These are phyloP conservation scores for Entomobrya proxima DNA, from an alignment of 2,888 invertebrate genomes.

Conservation along the genomic window DNA sequence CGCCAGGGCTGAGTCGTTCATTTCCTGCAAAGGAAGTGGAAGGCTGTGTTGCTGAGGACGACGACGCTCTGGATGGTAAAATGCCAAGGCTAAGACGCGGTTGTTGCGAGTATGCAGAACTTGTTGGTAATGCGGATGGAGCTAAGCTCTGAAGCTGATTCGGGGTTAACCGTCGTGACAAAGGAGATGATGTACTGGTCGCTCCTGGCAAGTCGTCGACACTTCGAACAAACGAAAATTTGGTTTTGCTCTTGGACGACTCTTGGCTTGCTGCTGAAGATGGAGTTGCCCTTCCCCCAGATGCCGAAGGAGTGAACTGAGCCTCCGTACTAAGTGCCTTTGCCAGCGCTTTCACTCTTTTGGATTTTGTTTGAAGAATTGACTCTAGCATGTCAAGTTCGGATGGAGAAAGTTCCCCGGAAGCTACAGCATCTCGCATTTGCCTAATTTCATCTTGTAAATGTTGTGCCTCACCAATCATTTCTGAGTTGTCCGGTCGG, in stretches of 20 bases:
- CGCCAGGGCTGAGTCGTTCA: conserved; percentile 71
- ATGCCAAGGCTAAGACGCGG: conserved; percentile 65
- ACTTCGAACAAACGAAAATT: conserved; percentile 65
- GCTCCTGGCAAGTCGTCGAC: conserved; percentile 69
- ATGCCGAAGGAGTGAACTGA: conserved; percentile 16
- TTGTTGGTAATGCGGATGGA: conserved; percentile 40
- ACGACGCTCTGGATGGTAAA: neutral
- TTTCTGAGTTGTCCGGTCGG: conserved; percentile 74
- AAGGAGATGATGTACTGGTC: conserved; percentile 23
- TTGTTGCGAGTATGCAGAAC: conserved; percentile 1
- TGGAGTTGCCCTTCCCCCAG: neutral
- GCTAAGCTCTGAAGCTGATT: conserved; percentile 45
- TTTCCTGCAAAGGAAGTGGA: conserved; percentile 37
- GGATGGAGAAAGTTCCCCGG: conserved; percentile 74
- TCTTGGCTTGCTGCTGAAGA: conserved; percentile 26
- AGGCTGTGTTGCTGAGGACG: neutral
- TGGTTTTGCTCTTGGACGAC: neutral
- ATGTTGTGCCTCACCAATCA: conserved; percentile 72
- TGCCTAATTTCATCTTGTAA: conserved; percentile 75
- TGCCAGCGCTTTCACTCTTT: conserved; percentile 73
- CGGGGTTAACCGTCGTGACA: conserved; percentile 12
- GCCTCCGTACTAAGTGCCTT: conserved; percentile 75
- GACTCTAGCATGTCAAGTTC: conserved; percentile 76
- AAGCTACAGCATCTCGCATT: conserved; percentile 73
- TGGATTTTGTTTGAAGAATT: conserved; percentile 73